Conservation (phyloP, 2,888 invertebrate genomes). For the Chymomyza fuscimana region DNA sequence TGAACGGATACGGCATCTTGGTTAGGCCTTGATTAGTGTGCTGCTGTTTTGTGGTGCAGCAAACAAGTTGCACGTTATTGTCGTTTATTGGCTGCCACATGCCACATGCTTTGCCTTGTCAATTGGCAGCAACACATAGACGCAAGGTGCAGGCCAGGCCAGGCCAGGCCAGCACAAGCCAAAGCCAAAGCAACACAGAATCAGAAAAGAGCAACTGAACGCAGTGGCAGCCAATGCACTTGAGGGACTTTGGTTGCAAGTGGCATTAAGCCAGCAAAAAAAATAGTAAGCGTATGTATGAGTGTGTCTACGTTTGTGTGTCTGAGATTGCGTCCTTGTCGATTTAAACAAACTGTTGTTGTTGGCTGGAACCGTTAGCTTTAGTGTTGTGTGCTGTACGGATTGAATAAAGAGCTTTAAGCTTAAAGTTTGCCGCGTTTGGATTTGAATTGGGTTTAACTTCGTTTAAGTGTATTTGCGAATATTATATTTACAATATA, state of each 20-base stretch:
- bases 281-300: background rate
- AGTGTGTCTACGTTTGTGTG: background rate
- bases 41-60: slow-evolving; percentile 5
- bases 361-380: slow-evolving; percentile 41
- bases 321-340: background rate
- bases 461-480: background rate
- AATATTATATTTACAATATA: no score
- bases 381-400: slow-evolving; percentile 13
- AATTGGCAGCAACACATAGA: slow-evolving; percentile 7
- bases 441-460: background rate
- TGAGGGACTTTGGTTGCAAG: slow-evolving; percentile 39
- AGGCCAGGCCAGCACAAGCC: background rate
- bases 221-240: slow-evolving; percentile 30
- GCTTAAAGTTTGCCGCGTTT: background rate
- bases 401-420: background rate
- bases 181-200: slow-evolving; percentile 31
- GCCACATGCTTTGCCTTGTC: slow-evolving; percentile 1
- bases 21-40: background rate
- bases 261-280: slow-evolving; percentile 34
- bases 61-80: slow-evolving; percentile 2
- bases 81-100: slow-evolving; percentile 3
- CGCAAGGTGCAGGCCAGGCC: background rate
- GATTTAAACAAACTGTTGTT: background rate
- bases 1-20: background rate
- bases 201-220: slow-evolving; percentile 35